These are phyloP conservation scores for Cheilosia soror DNA, from an alignment of 2,888 invertebrate species.

Conservation along the genomic window DNA sequence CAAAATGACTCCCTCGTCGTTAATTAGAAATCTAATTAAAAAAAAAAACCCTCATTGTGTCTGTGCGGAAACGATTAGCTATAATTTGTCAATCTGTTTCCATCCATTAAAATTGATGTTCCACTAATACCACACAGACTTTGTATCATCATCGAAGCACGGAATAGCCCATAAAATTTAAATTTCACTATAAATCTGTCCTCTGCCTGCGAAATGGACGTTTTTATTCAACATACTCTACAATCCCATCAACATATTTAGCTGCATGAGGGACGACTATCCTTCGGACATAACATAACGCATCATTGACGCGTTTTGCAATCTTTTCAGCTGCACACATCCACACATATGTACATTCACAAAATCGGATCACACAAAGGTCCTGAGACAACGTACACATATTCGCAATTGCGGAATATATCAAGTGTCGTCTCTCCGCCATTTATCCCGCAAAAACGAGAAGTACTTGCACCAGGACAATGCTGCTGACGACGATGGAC, in stretches of 20 bases:
- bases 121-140: constrained; percentile 9
- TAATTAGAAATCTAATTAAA: constrained; percentile 67
- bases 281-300: constrained; percentile 49
- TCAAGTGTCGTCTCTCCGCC: constrained; percentile 25
- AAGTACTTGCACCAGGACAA: constrained; percentile 30
- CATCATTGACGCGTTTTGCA: constrained; percentile 55
- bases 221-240: constrained; percentile 35
- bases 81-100: constrained; percentile 46
- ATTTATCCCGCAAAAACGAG: constrained; percentile 18
- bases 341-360: neutral
- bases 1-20: constrained; percentile 59
- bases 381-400: constrained; percentile 40
- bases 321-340: constrained; percentile 28
- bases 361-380: constrained; percentile 16
- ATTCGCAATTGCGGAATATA: constrained; percentile 48
- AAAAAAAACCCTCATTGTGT: constrained; percentile 24
- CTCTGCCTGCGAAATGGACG: constrained; percentile 4
- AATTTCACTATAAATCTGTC: constrained; percentile 51
- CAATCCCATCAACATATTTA: constrained; percentile 57
- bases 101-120: constrained; percentile 52
- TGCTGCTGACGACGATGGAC: constrained; percentile 52
- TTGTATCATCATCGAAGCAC: constrained; percentile 34
- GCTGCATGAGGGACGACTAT: constrained; percentile 21
- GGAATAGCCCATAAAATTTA: constrained; percentile 52
- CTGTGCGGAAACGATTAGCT: constrained; percentile 56